phyloP scores from a whole-genome alignment of 1,140 invertebrate species.

The Melitaea cinxia region DNA sequence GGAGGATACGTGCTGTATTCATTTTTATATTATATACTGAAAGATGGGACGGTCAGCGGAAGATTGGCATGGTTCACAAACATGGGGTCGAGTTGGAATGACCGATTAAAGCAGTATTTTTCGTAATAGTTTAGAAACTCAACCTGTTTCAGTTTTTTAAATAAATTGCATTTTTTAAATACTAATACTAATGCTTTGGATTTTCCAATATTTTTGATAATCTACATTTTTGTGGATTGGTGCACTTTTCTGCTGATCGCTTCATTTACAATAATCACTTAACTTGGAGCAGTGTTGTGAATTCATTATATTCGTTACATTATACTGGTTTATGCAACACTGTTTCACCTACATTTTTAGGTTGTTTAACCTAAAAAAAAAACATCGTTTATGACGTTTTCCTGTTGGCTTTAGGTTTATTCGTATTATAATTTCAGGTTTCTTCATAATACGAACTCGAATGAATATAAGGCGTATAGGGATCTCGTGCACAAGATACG shows the following conservation, averaged over 20 bases:
- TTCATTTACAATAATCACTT: constrained; percentile 7
- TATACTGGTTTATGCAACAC: constrained; percentile 21
- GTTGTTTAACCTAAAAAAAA: constrained; percentile 50
- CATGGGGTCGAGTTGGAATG: too few relatives aligned
- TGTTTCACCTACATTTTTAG: constrained; percentile 48
- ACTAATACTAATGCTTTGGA: too few relatives aligned
- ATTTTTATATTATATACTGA: constrained; percentile 67
- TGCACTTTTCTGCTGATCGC: too few relatives aligned
- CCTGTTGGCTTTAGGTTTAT: constrained; percentile 35
- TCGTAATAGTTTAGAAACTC: too few relatives aligned
- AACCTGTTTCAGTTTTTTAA: too few relatives aligned
- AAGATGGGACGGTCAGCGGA: too few relatives aligned
- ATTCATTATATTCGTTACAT: neutral
- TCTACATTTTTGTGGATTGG: too few relatives aligned
- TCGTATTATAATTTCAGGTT: constrained; percentile 67
- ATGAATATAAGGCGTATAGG: constrained; percentile 76
- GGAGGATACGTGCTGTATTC: constrained; percentile 73
- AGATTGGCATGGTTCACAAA: too few relatives aligned
- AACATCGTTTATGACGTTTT: constrained; percentile 47
- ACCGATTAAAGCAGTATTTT: too few relatives aligned
- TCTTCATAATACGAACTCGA: constrained; percentile 71
- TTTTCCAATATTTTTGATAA: too few relatives aligned
- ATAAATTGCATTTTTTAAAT: too few relatives aligned
- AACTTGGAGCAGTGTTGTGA: constrained; percentile 40
- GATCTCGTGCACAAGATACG: constrained; percentile 63